A percentile compares a stretch with the other conserved stretches of the same genome.
Evolutionary conservation across 2,113 vertebrate species (phyloP).

Genomic region (Lepus americanus): DNA sequence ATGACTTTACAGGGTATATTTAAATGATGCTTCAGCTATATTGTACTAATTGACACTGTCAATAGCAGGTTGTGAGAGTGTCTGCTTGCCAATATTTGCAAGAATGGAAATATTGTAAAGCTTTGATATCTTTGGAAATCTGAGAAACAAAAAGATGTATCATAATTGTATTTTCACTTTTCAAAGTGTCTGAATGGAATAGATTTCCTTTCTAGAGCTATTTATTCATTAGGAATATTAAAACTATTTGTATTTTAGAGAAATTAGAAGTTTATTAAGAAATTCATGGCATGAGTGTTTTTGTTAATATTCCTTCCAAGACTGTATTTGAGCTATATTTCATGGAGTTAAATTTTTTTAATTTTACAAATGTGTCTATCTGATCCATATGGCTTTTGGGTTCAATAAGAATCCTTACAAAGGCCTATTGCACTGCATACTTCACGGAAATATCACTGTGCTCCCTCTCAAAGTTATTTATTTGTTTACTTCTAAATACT

Average conservation of each 20-base stretch:
- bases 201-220: neutral
- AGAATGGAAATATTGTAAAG: too few relatives aligned
- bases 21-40: too few relatives aligned
- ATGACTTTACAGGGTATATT: neutral
- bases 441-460: neutral
- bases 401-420: neutral
- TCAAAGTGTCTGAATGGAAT: neutral
- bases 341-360: neutral
- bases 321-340: neutral
- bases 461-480: neutral
- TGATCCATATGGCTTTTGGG: neutral
- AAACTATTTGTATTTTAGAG: neutral
- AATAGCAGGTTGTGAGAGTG: neutral
- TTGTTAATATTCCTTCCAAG: neutral
- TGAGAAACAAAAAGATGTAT: neutral
- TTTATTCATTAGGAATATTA: neutral
- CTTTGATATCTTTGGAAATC: neutral
- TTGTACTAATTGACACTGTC: neutral
- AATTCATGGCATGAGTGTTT: neutral
- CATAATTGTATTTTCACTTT: constrained; percentile 6
- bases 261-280: neutral
- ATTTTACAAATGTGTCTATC: neutral
- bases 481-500: neutral
- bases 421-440: neutral
- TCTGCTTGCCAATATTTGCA: neutral